phyloP scores from a whole-genome alignment of 1,140 invertebrate species.

The Drosophila albomicans region DNA sequence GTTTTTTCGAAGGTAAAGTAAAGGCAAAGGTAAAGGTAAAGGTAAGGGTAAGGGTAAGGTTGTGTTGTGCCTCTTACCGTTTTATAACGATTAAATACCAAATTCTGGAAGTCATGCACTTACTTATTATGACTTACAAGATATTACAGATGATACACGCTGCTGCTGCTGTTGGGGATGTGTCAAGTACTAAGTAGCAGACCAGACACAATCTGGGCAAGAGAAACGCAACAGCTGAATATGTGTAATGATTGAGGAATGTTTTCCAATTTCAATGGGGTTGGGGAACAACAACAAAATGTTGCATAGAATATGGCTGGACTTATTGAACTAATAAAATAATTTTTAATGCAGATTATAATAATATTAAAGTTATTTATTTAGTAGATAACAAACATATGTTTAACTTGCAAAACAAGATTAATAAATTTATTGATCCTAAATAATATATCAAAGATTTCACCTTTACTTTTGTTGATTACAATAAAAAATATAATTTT shows the following conservation, averaged over 20 bases:
- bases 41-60: no score
- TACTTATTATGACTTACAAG: constrained; percentile 44
- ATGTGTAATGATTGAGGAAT: not conserved
- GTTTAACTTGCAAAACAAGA: no score
- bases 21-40: no score
- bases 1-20: not conserved
- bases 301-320: not conserved
- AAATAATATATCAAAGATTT: no score
- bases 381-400: no score
- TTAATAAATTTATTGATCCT: no score
- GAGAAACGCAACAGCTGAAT: not conserved
- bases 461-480: no score
- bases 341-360: no score
- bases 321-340: no score
- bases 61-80: not conserved
- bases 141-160: constrained; percentile 40
- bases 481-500: no score
- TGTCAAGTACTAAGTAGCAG: constrained; percentile 6
- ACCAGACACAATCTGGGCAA: not conserved
- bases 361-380: no score
- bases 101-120: constrained; percentile 74
- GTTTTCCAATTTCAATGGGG: not conserved
- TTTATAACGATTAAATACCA: constrained; percentile 15
- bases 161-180: no score
- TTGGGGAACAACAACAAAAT: not conserved